Evolutionary conservation across 2,888 invertebrate genomes (phyloP), one percentile per base, ranked within the genome.

Genomic region (Troilus luridus): DNA sequence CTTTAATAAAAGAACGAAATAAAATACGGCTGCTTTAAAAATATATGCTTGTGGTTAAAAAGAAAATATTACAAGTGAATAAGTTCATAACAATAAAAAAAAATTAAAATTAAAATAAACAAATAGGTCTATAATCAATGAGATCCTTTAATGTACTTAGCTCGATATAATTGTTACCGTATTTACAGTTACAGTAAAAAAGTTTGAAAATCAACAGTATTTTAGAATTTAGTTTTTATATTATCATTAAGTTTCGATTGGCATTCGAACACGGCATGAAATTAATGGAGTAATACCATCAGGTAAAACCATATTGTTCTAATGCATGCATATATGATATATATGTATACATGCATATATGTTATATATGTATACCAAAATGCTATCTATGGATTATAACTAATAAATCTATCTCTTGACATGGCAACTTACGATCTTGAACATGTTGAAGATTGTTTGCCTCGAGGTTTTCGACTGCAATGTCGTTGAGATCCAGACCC

Each of bases 361-460:
- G 62, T 5, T 62, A 19, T 21, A 62, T 5, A 14, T 14, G 17
- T 62, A 6, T 62, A 62, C 62, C 14, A 7, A 6, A 41, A 41
- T 41, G 27, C 17, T 17, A 77, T 41, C 17, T 27, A 41, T 17
- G 41, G 77, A 41, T 81, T 81, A 56, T 1, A 81, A 17, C 27
- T 88, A 41, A 58, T 67, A 0, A 41, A 9, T 27, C 0, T 60
- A 9, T 27, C 21, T 3, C n/a, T 19, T 14, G 19, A 62, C 17
- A 27, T 5, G 24, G 58, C 10, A 88, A 92, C 93, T 93, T 92
- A 93, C 93, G 91, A 93, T 92, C 92, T 93, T 93, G 93, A 92
- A 93, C 93, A 93, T 93, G 92, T 92, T 93, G 92, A 77, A 67
- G 67, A 77, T 90, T 27, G 85, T 88, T 95, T 92, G 90, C 92